Evolutionary conservation across 1,140 invertebrate genomes (phyloP), one percentile per base, ranked within the genome.

Genomic region (Lysiphlebus fabarum): DNA sequence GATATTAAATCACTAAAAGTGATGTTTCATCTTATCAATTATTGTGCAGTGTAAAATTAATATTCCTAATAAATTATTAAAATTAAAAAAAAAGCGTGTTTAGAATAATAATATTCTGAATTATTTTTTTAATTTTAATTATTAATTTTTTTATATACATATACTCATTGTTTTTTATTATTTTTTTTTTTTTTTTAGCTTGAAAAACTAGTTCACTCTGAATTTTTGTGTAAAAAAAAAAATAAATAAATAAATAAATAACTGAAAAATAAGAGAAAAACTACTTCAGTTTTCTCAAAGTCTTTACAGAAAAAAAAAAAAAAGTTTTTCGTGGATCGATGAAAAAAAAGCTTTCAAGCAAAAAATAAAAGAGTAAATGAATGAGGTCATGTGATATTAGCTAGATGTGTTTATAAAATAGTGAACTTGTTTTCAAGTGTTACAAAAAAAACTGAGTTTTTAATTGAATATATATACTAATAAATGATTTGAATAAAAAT

Each of bases 371-470:
- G 10, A 37, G 33, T 37, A 53, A n/a, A n/a, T n/a, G n/a, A n/a
- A 53, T 42, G 51, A 53, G 51, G 51, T 53, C 51, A 53, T 7
- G 14, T 49, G 56, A 58, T 58, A 50, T 44, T 42, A 48, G 37
- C n/a, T n/a, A n/a, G n/a, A n/a, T n/a, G n/a, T n/a, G n/a, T n/a
- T n/a, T n/a, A n/a, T n/a, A n/a, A n/a, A n/a, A n/a, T 26, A 43
- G 14, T 17, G 34, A 42, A 14, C 36, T 14, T 4, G 17, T 26
- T 26, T 26, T 26, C 17, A 26, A 26, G 17, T 26, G 17, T 42
- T n/a, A 41, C 40, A 41, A 42, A 42, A 42, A 42, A 42, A 10
- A 10, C 41, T 42, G 8, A 8, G n/a, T 8, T n/a, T 10, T n/a
- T 42, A 10, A 8, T 42, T 2, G 40, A 11, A 41, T 41, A 41